Conservation (phyloP, 2,797 vertebrate species). For the Cynodonichthys magdalenae region DNA sequence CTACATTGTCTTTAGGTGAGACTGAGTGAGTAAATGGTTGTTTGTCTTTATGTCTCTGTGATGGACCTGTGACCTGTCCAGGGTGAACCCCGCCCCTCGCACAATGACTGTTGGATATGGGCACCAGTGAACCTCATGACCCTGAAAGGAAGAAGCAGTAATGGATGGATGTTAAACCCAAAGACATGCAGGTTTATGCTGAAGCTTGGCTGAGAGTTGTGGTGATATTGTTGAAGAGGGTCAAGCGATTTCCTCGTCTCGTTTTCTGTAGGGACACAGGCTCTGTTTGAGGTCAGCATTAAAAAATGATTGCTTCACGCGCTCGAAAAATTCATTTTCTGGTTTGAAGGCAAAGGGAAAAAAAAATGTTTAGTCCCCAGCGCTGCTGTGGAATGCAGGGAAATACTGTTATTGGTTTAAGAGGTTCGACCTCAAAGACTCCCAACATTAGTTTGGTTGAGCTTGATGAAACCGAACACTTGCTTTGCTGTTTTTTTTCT, state of each 20-base stretch:
- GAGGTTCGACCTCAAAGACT: constrained; percentile 44
- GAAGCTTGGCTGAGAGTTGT: constrained; percentile 4
- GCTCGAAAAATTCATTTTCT: constrained; percentile 36
- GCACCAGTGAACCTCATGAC: too few species aligned
- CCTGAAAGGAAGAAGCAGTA: too few species aligned
- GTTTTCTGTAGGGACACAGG: constrained; percentile 18
- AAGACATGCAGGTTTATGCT: neutral
- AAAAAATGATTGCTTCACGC: constrained; percentile 23
- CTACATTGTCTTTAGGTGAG: too few species aligned
- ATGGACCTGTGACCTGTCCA: too few species aligned
- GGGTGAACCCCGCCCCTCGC: too few species aligned
- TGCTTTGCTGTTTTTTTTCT: constrained; percentile 52
- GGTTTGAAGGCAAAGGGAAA: constrained; percentile 29
- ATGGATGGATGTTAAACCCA: too few species aligned
- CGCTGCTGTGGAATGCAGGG: constrained; percentile 13
- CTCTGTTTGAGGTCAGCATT: constrained; percentile 7
- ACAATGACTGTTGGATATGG: too few species aligned
- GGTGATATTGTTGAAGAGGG: constrained; percentile 26
- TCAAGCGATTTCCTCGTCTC: constrained; percentile 24
- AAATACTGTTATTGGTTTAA: constrained; percentile 44
- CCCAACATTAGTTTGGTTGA: constrained; percentile 11
- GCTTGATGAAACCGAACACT: constrained; percentile 53
- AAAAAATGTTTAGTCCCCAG: constrained; percentile 21
- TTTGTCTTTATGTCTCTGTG: too few species aligned
- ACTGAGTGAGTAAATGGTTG: too few species aligned